Evolutionary conservation across 2,113 vertebrate species (phyloP).

Genomic region (Chionis minor): DNA sequence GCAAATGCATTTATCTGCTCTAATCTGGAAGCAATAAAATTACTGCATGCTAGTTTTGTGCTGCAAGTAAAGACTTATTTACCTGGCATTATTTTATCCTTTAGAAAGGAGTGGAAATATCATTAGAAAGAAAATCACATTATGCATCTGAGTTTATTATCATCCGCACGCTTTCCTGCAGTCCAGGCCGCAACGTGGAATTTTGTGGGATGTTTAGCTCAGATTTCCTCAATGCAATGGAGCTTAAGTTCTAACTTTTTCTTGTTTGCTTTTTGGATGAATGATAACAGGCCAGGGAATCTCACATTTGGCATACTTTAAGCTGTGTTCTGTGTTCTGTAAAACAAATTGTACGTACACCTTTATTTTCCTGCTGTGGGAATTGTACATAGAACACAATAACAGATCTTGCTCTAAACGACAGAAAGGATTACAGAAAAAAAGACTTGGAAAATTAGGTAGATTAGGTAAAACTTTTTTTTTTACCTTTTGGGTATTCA

Average conservation of each 20-base stretch:
- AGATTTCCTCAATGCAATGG: neutral
- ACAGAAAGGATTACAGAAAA: neutral
- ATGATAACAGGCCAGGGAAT: neutral
- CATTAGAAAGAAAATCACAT: conserved; percentile 47
- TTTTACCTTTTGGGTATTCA: neutral
- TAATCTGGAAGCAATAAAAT: conserved; percentile 56
- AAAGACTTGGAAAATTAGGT: neutral
- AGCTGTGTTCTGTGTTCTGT: neutral
- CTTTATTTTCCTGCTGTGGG: neutral
- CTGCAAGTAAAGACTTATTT: conserved; percentile 57
- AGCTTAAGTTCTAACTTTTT: neutral
- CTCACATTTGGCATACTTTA: neutral
- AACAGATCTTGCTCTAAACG: neutral
- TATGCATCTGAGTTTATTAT: conserved; percentile 53
- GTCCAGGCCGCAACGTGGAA: neutral
- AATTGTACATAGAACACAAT: neutral
- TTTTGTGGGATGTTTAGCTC: neutral
- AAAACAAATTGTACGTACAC: neutral
- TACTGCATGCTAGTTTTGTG: conserved; percentile 60
- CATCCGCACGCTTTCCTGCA: conserved; percentile 4
- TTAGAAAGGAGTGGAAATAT: conserved; percentile 58
- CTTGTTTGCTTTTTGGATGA: neutral
- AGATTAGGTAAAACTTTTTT: neutral
- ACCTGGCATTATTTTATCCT: conserved; percentile 60
- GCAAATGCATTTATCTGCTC: conserved; percentile 43